Evolutionary conservation across 2,797 vertebrate species (phyloP).

Genomic region (Gymnoscopelus braueri): DNA sequence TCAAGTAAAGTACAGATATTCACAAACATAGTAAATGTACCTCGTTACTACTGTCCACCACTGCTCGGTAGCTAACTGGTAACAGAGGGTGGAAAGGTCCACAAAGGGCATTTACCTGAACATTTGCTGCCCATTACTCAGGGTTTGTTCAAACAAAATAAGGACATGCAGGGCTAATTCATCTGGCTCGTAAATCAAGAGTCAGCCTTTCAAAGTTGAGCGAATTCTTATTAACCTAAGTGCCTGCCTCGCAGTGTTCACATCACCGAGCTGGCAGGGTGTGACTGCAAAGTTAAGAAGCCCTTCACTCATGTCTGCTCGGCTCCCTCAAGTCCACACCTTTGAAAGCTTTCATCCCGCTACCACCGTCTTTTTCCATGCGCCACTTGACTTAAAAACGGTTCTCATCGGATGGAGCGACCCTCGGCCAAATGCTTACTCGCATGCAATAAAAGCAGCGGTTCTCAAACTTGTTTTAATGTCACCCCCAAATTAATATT

Average conservation of each 20-base stretch:
- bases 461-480: no score
- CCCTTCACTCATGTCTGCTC: slow-evolving; percentile 8
- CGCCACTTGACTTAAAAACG: no score
- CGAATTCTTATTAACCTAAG: slow-evolving; percentile 63
- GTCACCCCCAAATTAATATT: not conserved
- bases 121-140: slow-evolving; percentile 39
- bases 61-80: no score
- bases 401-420: no score
- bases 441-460: no score
- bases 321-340: slow-evolving; percentile 15
- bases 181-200: slow-evolving; percentile 40
- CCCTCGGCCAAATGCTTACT: no score
- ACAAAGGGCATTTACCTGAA: slow-evolving; percentile 19
- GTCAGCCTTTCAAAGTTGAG: slow-evolving; percentile 41
- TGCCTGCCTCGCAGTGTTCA: slow-evolving; percentile 42
- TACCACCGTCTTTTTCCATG: slow-evolving; percentile 8
- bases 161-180: slow-evolving; percentile 36
- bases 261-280: slow-evolving; percentile 33
- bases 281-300: slow-evolving; percentile 29
- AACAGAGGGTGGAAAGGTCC: no score
- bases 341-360: slow-evolving; percentile 10
- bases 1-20: no score
- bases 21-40: no score
- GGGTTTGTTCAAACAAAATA: slow-evolving; percentile 53
- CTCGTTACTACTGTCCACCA: no score